phyloP scores from a whole-genome alignment of 2,797 vertebrate species.

The Eulemur mongoz region DNA sequence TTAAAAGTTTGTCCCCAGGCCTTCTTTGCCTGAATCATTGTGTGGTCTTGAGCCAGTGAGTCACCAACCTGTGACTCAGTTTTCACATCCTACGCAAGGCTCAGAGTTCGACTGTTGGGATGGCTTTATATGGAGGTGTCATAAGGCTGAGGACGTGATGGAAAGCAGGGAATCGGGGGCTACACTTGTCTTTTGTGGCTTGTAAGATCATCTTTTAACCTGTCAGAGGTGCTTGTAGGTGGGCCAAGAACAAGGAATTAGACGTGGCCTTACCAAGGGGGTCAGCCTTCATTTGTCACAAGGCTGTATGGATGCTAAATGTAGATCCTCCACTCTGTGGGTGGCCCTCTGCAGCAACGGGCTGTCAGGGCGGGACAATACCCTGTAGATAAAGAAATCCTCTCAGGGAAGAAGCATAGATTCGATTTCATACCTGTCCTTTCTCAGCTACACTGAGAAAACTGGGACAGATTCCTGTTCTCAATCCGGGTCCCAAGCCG shows the following conservation, averaged over 20 bases:
- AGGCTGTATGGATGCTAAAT: not conserved
- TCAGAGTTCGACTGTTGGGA: slow-evolving; percentile 34
- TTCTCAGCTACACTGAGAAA: not conserved
- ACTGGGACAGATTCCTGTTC: not conserved
- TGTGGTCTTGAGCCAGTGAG: slow-evolving; percentile 67
- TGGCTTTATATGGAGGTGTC: not conserved
- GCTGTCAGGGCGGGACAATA: not conserved
- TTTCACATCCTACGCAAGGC: slow-evolving; percentile 24
- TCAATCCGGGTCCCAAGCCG: not conserved
- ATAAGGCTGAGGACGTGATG: not conserved
- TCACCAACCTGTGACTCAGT: slow-evolving; percentile 65
- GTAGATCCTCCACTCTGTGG: not conserved
- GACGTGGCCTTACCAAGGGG: not conserved
- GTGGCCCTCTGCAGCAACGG: not conserved
- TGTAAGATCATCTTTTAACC: not conserved
- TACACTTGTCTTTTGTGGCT: not conserved
- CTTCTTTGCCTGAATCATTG: slow-evolving; percentile 68
- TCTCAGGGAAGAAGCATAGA: not conserved
- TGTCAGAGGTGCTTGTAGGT: not conserved
- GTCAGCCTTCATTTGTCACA: not conserved
- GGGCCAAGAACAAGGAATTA: not conserved
- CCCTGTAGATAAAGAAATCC: not conserved
- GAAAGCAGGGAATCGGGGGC: not conserved
- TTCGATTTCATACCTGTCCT: not conserved
- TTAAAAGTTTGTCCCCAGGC: not conserved